Evolutionary conservation across 1,140 invertebrate species (phyloP).

Genomic region (Agraylea sexmaculata): DNA sequence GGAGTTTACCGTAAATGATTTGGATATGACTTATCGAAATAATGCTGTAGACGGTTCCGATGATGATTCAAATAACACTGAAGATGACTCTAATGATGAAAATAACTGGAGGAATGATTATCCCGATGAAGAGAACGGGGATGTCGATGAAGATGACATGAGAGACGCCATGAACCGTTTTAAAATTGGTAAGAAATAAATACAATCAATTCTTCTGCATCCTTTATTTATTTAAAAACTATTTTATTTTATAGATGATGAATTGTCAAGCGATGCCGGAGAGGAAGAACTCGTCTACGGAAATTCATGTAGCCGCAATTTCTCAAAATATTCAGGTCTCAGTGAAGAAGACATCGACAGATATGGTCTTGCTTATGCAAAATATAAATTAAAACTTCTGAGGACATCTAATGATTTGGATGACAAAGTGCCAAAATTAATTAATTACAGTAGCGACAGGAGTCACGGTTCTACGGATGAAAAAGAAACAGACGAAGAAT

Average conservation of each 20-base stretch:
- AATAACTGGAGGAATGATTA: conserved; percentile 47
- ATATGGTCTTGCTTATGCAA: conserved; percentile 34
- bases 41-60: conserved; percentile 22
- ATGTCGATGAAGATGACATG: conserved; percentile 43
- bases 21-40: too few species aligned
- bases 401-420: conserved; percentile 4
- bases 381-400: conserved; percentile 33
- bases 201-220: not conserved
- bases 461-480: not conserved
- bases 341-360: conserved; percentile 31
- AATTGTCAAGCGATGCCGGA: conserved; percentile 38
- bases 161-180: conserved; percentile 33
- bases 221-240: conserved; percentile 6
- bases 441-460: not conserved
- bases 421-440: conserved; percentile 7
- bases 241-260: conserved; percentile 26
- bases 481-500: conserved; percentile 23
- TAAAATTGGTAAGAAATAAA: not conserved
- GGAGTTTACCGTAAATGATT: too few species aligned
- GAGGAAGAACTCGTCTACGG: conserved; percentile 34
- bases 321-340: conserved; percentile 17
- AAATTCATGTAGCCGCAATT: conserved; percentile 16
- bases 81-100: conserved; percentile 46
- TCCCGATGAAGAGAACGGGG: conserved; percentile 41
- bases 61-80: conserved; percentile 30